Evolutionary conservation across 2,797 vertebrate species (phyloP).

Genomic region (Schizopygopsis malacanthus): DNA sequence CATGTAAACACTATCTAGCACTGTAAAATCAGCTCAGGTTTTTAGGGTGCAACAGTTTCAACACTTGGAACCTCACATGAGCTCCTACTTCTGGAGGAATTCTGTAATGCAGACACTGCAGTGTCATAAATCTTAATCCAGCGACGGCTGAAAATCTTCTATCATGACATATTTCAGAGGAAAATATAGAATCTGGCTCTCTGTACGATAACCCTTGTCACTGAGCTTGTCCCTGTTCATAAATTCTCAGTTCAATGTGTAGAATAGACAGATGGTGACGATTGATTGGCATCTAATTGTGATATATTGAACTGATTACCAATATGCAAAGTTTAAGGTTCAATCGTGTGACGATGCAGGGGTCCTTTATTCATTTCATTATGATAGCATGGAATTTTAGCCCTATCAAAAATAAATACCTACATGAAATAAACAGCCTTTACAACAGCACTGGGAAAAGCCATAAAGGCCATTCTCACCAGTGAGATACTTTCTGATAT

Average conservation of each 20-base stretch:
- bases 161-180: constrained; percentile 22
- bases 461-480: neutral
- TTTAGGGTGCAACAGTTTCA: neutral
- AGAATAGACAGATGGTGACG: constrained; percentile 48
- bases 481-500: neutral
- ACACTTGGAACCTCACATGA: neutral
- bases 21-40: neutral
- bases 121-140: constrained; percentile 39
- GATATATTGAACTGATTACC: constrained; percentile 57
- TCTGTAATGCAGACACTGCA: constrained; percentile 21
- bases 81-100: neutral
- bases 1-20: constrained; percentile 6
- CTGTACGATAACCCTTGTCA: constrained; percentile 43
- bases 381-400: constrained; percentile 11
- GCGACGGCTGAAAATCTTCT: neutral
- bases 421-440: neutral
- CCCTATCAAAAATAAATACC: neutral
- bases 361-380: constrained; percentile 35
- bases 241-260: constrained; percentile 22
- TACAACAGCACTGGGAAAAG: neutral
- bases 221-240: constrained; percentile 20
- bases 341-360: constrained; percentile 33
- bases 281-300: constrained; percentile 51
- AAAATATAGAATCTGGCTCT: constrained; percentile 28
- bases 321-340: constrained; percentile 36